Evolutionary conservation across 2,113 vertebrate species (phyloP).

Genomic region (Microcebus ravelobensis): DNA sequence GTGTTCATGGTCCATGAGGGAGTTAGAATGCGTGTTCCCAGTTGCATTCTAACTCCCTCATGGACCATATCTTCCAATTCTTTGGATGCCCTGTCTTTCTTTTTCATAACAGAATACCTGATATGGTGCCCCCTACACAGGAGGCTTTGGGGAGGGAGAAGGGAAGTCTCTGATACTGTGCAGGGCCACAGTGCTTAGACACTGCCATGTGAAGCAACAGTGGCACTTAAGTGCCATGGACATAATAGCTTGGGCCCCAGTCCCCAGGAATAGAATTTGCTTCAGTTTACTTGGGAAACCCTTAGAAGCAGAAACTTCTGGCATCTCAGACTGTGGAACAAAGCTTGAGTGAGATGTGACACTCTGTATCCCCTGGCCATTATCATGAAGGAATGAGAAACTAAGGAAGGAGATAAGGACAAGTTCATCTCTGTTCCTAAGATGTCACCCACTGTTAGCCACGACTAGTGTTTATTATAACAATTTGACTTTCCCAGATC

Average conservation of each 20-base stretch:
- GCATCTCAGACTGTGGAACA: background rate
- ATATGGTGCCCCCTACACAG: no score
- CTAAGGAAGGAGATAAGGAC: background rate
- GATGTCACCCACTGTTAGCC: constrained; percentile 1
- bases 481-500: background rate
- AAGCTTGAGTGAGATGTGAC: background rate
- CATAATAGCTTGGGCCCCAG: background rate
- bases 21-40: background rate
- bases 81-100: background rate
- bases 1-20: background rate
- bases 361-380: background rate
- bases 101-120: background rate
- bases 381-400: background rate
- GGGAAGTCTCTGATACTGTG: rapidly evolving
- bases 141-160: background rate
- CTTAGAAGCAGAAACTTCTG: background rate
- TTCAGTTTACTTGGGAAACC: background rate
- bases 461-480: constrained; percentile 35
- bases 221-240: background rate
- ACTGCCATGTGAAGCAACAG: background rate
- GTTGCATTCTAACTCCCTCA: background rate
- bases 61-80: background rate
- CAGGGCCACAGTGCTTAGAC: background rate
- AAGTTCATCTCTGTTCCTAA: background rate
- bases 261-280: background rate